Evolutionary conservation across 2,113 vertebrate genomes (phyloP).

Genomic region (Gasterosteus nipponicus): DNA sequence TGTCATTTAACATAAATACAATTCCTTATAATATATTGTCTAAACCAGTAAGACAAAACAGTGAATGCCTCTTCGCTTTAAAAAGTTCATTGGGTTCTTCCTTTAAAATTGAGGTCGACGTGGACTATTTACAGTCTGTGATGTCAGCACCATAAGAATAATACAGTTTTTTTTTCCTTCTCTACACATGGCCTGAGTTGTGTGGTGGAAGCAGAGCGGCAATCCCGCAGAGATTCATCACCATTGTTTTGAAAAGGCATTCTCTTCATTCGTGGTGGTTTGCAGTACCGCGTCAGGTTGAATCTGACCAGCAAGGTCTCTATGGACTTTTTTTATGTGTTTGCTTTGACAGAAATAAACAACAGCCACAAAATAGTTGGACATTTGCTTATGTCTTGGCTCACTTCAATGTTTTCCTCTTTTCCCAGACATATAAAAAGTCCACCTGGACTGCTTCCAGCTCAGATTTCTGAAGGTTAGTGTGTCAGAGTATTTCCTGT

Average conservation of each 20-base stretch:
- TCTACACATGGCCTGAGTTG: slow-evolving; percentile 44
- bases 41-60: slow-evolving; percentile 83
- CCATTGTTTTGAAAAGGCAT: slow-evolving; percentile 70
- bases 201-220: slow-evolving; percentile 60
- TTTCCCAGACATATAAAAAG: slow-evolving; percentile 69
- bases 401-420: slow-evolving; percentile 64
- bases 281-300: slow-evolving; percentile 70
- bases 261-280: slow-evolving; percentile 75
- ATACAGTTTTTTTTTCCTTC: slow-evolving; percentile 40
- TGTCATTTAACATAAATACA: slow-evolving; percentile 74
- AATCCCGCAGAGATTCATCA: slow-evolving; percentile 65
- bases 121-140: slow-evolving; percentile 64
- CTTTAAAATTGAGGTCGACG: slow-evolving; percentile 53
- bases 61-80: slow-evolving; percentile 63
- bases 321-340: slow-evolving; percentile 75
- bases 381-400: slow-evolving; percentile 65
- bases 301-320: slow-evolving; percentile 61
- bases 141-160: slow-evolving; percentile 70
- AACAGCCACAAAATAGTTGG: slow-evolving; percentile 77
- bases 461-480: slow-evolving; percentile 64
- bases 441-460: slow-evolving; percentile 60
- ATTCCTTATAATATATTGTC: slow-evolving; percentile 73
- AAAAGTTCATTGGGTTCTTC: slow-evolving; percentile 67
- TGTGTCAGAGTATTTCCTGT: slow-evolving; percentile 69
- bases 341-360: slow-evolving; percentile 81